Evolutionary conservation across 1,140 invertebrate species (phyloP), one percentile per base, ranked within the genome.

Genomic region (Drosophila hydei): DNA sequence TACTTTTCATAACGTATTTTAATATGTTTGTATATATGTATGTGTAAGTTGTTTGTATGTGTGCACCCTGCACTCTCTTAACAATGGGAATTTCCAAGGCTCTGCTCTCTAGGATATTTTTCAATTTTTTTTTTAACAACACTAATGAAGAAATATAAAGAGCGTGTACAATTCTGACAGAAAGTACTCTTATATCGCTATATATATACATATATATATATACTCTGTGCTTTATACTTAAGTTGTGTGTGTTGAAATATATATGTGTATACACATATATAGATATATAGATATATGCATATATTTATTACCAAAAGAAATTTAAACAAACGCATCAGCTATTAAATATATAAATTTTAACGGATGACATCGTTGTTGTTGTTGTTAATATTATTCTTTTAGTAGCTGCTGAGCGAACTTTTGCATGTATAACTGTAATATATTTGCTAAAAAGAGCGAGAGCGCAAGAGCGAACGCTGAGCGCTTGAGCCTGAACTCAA

Each of bases 321-420:
- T 72, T 74, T 63, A 75, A 56, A 55, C 56, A 52, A 71, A 72
- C 70, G 65, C 65, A 40, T 55, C 52, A 40, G 52, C 42, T 40
- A 55, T 55, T 69, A 30, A 6, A 38, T 47, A 4, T 30, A 30
- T 45, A 27, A 51, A 42, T 16, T 56, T 40, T 48, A 64, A 64
- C 61, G 33, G 36, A 36, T 45, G 60, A 56, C 52, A 50, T 65
- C 62, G 52, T 65, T 59, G 43, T 72, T 36, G 69, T 54, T 67
- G 69, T 61, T 50, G 45, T 36, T 61, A 42, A 42, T 16, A 19
- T 45, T 42, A 14, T 51, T 58, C 2, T 45, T 48, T 19, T 62
- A 33, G 30, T 33, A 8, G 27, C 11, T 14, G 21, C 60, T 63
- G 67, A 70, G 60, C 42, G 33, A 70, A 43, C 23, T 59, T 59